phyloP scores from a whole-genome alignment of 2,113 vertebrate species.

The Gnathonemus longibarbis region DNA sequence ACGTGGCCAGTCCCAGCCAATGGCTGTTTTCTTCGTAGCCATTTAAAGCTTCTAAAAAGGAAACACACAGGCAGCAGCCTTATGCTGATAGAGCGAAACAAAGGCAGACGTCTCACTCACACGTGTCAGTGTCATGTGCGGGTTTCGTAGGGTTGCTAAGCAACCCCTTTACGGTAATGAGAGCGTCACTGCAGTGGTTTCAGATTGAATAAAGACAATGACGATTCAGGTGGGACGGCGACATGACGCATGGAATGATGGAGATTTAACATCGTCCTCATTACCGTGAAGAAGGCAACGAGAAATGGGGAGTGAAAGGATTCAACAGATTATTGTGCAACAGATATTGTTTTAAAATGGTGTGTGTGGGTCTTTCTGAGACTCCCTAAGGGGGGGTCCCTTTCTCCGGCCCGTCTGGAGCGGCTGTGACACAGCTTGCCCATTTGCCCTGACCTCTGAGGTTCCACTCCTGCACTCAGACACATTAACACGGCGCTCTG shows the following conservation, averaged over 20 bases:
- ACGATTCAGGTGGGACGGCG: neutral
- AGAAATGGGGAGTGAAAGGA: neutral
- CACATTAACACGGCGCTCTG: neutral
- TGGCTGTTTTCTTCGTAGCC: neutral
- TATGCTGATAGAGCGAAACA: neutral
- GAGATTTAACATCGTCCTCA: neutral
- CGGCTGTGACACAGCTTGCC: neutral
- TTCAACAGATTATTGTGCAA: neutral
- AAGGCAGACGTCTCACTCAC: neutral
- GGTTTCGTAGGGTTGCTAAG: neutral
- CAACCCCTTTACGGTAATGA: conserved; percentile 6
- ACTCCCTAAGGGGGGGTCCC: neutral
- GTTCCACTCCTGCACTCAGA: neutral
- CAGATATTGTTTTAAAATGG: neutral
- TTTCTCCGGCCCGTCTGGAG: neutral
- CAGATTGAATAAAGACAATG: neutral
- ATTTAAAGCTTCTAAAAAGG: neutral
- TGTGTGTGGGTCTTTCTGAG: neutral
- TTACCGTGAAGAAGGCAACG: neutral
- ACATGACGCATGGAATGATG: neutral
- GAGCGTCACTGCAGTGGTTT: neutral
- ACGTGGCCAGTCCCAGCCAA: neutral
- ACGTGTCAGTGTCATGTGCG: neutral
- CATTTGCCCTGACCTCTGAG: neutral
- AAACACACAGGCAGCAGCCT: neutral